These are phyloP conservation scores for Papilio demoleus DNA, from an alignment of 2,888 invertebrate species.

Conservation along the genomic window DNA sequence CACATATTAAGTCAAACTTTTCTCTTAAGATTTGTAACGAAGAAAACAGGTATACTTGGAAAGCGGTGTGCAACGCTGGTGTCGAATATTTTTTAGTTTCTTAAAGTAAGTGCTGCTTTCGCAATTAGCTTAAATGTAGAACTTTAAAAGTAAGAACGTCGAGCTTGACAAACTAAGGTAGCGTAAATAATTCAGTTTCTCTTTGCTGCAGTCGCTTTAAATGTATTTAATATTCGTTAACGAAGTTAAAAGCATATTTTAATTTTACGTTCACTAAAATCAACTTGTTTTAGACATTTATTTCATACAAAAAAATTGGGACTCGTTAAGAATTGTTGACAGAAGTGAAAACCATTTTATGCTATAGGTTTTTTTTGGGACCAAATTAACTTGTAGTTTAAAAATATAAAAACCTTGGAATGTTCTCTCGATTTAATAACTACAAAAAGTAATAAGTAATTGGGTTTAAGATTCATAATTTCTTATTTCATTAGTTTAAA, in stretches of 20 bases:
- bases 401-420: not conserved
- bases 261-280: conserved; percentile 4
- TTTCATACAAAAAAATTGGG: not conserved
- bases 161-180: conserved; percentile 20
- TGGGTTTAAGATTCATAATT: too few species aligned
- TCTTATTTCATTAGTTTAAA: too few species aligned
- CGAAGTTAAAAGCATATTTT: conserved; percentile 4
- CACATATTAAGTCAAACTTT: too few species aligned
- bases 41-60: too few species aligned
- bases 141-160: conserved; percentile 10
- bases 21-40: too few species aligned
- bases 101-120: conserved; percentile 11
- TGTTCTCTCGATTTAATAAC: too few species aligned
- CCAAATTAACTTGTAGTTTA: not conserved
- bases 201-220: not conserved
- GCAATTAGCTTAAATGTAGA: conserved; percentile 12
- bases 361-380: not conserved
- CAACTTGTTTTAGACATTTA: conserved; percentile 1
- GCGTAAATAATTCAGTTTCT: conserved; percentile 19
- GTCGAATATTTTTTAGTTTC: not conserved
- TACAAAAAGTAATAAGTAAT: too few species aligned
- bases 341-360: not conserved
- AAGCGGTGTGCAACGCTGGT: not conserved
- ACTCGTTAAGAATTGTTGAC: not conserved
- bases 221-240: conserved; percentile 9